A percentile compares a stretch with the other conserved stretches of the same genome.
Evolutionary conservation across 2,797 vertebrate genomes (phyloP).

Genomic region (Neomorphus geoffroyi): DNA sequence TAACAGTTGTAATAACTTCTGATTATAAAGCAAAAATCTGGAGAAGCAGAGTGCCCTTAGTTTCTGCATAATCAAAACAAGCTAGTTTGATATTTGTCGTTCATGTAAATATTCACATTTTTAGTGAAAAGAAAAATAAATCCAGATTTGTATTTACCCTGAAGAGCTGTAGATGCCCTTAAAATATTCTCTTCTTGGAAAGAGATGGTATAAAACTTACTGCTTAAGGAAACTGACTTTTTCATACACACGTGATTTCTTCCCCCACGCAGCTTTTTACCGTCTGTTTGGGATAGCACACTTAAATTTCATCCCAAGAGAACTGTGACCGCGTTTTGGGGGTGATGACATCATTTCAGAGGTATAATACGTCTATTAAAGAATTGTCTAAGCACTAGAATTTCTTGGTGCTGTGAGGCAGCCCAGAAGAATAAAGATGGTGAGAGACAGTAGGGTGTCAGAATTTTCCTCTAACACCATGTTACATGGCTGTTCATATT

Average conservation of each 20-base stretch:
- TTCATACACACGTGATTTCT: background rate
- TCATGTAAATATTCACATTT: background rate
- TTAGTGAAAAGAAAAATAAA: background rate
- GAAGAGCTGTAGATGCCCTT: background rate
- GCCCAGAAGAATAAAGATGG: background rate
- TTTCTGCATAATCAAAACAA: background rate
- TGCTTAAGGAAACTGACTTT: background rate
- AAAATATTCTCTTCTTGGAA: background rate
- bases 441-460: background rate
- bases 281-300: background rate
- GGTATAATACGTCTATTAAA: background rate
- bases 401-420: background rate
- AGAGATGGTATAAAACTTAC: background rate
- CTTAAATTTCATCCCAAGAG: background rate
- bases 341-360: background rate
- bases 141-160: background rate
- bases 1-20: background rate
- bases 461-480: background rate
- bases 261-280: background rate
- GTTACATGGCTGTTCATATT: background rate
- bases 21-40: background rate
- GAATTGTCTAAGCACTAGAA: background rate
- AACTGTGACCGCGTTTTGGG: background rate
- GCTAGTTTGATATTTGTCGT: background rate
- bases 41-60: background rate